Base-by-base conservation (phyloP, 2,888 invertebrate genomes). In the Parnassius smintheus region DNA sequence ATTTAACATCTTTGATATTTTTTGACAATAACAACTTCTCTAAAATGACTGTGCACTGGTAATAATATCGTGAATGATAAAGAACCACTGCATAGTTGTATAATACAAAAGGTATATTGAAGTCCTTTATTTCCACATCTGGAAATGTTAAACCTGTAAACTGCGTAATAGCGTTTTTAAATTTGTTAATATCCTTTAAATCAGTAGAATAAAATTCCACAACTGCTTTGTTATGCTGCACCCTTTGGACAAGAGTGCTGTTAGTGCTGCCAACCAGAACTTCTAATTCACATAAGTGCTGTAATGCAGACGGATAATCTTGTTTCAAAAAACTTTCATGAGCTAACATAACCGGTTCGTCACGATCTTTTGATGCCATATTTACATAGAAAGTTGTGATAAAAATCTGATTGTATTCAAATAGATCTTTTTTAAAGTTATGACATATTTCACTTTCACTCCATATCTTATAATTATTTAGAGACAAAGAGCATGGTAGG, bases 141-240 rank as follows among this genome's bases (percentile, higher is more conserved):
- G 89, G 88, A 66, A 90, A 91, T 51, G 75, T 77, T 35, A 94
- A 91, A 2, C 93, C 93, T 59, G 93, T 93, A 53, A 95, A 88
- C 25, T 93, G 91, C 45, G 93, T 92, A 25, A 97, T 86, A 59
- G 93, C 93, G 74, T 94, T 95, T 66, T 95, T 93, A 74, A 97
- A 95, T 59, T 93, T 92, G 61, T 96, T 95, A 12, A 95, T 94
- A 73, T 96, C 95, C 71, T 94, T 95, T 75, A 95, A 93, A 56
- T 95, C 95, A 62, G 93, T 93, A 67, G 94, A 94, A 81, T 95
- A 96, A 83, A 96, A 97, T 76, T 97, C 96, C 0, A 94, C 95
- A 0, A 98, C 94, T 41, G 96, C 95, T 85, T 95, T 96, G 79
- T 98, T 98, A 75, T 97, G 97, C 53, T 94, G 92, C 2, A 97